Evolutionary conservation across 2,797 vertebrate species (phyloP).

Genomic region (Tenualosa thibaudeaui): DNA sequence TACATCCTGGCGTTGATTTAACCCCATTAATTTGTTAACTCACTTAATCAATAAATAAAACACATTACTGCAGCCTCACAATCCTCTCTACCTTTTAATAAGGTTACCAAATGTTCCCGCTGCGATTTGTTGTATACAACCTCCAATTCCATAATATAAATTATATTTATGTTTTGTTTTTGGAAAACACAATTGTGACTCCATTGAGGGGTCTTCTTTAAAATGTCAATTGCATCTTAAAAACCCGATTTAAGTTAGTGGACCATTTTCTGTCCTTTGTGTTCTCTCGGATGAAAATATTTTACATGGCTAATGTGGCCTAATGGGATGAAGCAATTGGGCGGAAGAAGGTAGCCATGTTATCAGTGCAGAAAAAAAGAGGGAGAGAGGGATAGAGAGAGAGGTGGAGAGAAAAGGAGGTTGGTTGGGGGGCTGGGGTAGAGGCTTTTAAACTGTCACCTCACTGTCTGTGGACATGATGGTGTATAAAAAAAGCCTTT

Average conservation of each 20-base stretch:
- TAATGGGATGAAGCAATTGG: conserved; percentile 76
- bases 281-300: conserved; percentile 64
- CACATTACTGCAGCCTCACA: not conserved
- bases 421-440: conserved; percentile 43
- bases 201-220: not conserved
- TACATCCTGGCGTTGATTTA: conserved; percentile 20
- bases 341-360: conserved; percentile 72
- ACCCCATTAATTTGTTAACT: conserved; percentile 12
- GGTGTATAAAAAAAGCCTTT: conserved; percentile 65
- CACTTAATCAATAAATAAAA: conserved; percentile 17
- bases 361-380: conserved; percentile 47
- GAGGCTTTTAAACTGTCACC: conserved; percentile 84
- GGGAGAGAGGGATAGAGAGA: not conserved
- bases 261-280: conserved; percentile 61
- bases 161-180: not conserved
- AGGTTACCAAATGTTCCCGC: not conserved
- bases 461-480: conserved; percentile 60
- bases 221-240: not conserved
- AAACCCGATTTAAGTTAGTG: conserved; percentile 49
- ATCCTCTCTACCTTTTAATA: conserved; percentile 11
- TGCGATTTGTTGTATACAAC: not conserved
- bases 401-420: not conserved
- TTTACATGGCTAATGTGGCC: conserved; percentile 79
- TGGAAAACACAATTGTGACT: not conserved
- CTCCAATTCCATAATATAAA: not conserved